Conservation (phyloP, 1,140 invertebrate genomes). For the Pygmarrhopalites habei region DNA sequence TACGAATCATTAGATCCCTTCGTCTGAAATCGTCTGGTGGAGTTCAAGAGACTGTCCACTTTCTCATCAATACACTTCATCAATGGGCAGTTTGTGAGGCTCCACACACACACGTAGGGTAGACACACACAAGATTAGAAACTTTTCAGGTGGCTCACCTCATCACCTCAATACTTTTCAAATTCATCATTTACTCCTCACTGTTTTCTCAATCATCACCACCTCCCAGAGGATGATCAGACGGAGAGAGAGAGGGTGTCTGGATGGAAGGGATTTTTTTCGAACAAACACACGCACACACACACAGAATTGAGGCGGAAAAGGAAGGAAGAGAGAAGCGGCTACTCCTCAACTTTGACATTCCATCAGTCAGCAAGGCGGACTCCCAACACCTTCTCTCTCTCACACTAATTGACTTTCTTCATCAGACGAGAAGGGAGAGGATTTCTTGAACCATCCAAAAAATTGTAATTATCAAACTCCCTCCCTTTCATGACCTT, state of each 20-base stretch:
- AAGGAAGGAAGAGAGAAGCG: neutral
- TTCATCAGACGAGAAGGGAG: conserved; percentile 3
- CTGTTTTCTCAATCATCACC: too few relatives aligned
- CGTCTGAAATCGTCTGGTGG: too few relatives aligned
- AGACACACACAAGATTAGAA: too few relatives aligned
- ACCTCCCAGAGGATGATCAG: neutral
- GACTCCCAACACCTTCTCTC: conserved; percentile 31
- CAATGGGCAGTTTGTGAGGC: too few relatives aligned
- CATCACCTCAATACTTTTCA: neutral
- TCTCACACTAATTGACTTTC: conserved; percentile 24
- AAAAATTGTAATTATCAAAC: neutral
- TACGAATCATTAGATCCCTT: too few relatives aligned
- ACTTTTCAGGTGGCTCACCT: too few relatives aligned
- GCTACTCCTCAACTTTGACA: conserved; percentile 20
- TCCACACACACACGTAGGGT: too few relatives aligned
- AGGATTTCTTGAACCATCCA: too few relatives aligned
- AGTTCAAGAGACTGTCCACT: too few relatives aligned
- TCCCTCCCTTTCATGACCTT: conserved; percentile 3
- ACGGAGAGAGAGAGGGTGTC: neutral
- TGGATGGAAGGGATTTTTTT: neutral
- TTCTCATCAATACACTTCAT: too few relatives aligned
- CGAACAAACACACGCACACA: neutral
- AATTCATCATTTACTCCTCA: neutral
- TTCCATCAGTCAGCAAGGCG: conserved; percentile 37
- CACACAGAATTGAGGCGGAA: neutral